Conservation (phyloP, 2,113 vertebrate genomes). For the Microcebus jonahi region DNA sequence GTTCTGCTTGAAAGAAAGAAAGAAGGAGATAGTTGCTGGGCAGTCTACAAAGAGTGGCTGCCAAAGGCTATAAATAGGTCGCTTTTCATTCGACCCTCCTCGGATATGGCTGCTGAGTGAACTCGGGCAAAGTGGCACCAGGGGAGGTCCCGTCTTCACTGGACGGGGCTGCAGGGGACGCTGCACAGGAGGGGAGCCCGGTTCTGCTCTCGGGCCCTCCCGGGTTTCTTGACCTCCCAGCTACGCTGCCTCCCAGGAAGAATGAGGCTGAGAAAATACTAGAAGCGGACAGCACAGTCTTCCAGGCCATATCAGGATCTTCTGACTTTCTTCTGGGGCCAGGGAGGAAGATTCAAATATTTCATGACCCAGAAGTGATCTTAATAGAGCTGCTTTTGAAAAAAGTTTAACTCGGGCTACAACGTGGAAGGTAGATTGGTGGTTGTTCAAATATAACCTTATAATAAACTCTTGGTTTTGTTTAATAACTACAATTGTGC, state of each 20-base stretch:
- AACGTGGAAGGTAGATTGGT: slow-evolving; percentile 51
- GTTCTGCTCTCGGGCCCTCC: accelerated
- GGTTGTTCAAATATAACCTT: slow-evolving; percentile 68
- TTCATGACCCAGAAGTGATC: background rate
- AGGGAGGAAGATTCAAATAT: background rate
- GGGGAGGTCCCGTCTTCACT: accelerated
- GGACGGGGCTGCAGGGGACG: background rate
- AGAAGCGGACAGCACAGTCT: accelerated
- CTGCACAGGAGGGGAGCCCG: background rate
- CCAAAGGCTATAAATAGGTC: background rate
- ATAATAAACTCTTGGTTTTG: slow-evolving; percentile 74
- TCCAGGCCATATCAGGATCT: background rate
- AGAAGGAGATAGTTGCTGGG: background rate
- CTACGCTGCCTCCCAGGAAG: no score
- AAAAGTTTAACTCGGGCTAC: background rate
- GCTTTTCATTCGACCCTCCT: accelerated
- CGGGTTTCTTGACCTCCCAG: background rate
- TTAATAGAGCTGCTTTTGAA: background rate
- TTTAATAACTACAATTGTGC: slow-evolving; percentile 76
- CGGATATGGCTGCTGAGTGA: background rate
- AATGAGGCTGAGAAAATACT: background rate
- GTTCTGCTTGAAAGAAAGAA: background rate
- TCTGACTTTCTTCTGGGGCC: background rate
- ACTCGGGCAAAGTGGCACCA: accelerated
- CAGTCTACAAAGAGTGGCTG: no score